Evolutionary conservation across 2,888 invertebrate species (phyloP).

Genomic region (Folsomia candida): DNA sequence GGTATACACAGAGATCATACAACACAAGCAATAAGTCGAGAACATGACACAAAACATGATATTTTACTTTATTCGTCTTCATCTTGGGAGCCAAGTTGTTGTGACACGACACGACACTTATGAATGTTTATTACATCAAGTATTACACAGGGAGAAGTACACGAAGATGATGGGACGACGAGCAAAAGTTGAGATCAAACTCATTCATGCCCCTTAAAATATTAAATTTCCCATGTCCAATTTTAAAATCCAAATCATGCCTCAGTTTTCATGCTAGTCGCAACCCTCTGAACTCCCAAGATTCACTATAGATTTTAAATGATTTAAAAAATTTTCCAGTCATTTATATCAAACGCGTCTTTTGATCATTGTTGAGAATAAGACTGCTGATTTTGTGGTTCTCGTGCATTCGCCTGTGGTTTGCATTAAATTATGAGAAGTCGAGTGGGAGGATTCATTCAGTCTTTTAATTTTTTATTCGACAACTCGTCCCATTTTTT

Average conservation of each 20-base stretch:
- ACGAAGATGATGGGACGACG: not conserved
- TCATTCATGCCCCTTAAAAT: not conserved
- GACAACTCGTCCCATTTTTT: not conserved
- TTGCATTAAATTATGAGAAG: not conserved
- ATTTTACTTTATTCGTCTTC: too few species aligned
- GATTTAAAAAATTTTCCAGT: slow-evolving; percentile 37
- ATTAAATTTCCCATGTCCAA: slow-evolving; percentile 43
- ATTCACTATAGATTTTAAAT: not conserved
- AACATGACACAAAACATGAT: too few species aligned
- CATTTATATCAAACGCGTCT: slow-evolving; percentile 44
- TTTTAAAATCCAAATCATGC: slow-evolving; percentile 32
- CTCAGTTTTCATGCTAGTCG: slow-evolving; percentile 44
- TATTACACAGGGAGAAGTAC: too few species aligned
- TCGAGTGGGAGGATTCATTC: not conserved
- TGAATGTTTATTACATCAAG: not conserved
- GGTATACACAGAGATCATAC: too few species aligned
- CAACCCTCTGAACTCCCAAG: not conserved
- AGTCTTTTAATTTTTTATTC: not conserved
- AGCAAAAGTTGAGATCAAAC: not conserved
- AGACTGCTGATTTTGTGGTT: slow-evolving; percentile 31
- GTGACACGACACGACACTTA: slow-evolving; percentile 24
- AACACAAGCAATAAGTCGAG: too few species aligned
- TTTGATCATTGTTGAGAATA: slow-evolving; percentile 10
- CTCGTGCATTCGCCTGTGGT: slow-evolving; percentile 42
- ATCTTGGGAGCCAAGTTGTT: not conserved